Evolutionary conservation across 2,797 vertebrate genomes (phyloP), one percentile per base, ranked within the genome.

Genomic region (Triplophysa yarkandensis): DNA sequence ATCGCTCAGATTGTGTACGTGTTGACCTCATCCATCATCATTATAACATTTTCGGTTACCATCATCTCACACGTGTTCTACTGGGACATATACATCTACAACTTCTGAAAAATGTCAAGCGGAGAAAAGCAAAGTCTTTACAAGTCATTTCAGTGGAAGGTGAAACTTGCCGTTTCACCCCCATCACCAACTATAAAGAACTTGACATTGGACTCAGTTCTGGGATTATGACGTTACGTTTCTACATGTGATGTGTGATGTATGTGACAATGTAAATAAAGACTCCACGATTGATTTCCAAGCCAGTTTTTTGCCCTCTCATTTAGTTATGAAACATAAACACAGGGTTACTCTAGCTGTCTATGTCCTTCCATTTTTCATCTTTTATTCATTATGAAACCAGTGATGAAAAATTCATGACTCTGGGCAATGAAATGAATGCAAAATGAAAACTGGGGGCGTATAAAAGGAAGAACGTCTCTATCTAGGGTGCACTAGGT

Each of bases 21-120:
- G 1, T 3, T 85, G n/a, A 83, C 83, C 0, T 82, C 83, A 1
- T 79, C 84, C 9, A 52, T 85, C 67, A 82, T 88, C 61, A 36
- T 79, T 27, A n/a, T 11, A 0, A 32, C 82, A 5, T 58, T 82
- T 54, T 25, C 77, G 66, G 67, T 72, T 25, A 83, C 82, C 57
- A 43, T 89, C 68, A 76, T 50, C 23, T 84, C 85, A 41, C 67
- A 82, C 11, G 75, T 87, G 21, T 89, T 88, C 83, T 86, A 87
- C 64, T 90, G 86, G 86, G 85, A 85, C 72, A 27, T 78, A 1
- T 86, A 85, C 23, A 80, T 83, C 44, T 87, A 85, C 21, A 52
- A 58, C 0, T 80, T 83, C 68, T 88, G 67, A 87, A 84, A 85
- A 88, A 84, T 46, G 83, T 0, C 48, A 72, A 34, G 85, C 71